Evolutionary conservation across 2,113 vertebrate species (phyloP).

Genomic region (Illadopsis cleaveri): DNA sequence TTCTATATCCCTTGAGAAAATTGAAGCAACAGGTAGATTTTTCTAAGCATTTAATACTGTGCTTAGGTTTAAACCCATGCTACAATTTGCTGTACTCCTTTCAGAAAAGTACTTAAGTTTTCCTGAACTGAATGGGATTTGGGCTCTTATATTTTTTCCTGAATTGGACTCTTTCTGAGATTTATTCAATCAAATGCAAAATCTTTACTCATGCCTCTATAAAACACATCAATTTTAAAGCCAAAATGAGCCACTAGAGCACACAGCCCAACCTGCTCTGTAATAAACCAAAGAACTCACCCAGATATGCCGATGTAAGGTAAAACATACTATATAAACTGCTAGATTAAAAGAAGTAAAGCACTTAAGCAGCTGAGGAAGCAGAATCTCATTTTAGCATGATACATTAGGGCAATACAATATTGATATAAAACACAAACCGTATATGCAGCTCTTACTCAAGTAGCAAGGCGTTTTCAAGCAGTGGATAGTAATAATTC

Average conservation of each 20-base stretch:
- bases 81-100: neutral
- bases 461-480: conserved; percentile 20
- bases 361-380: conserved; percentile 34
- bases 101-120: neutral
- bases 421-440: conserved; percentile 50
- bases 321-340: conserved; percentile 26
- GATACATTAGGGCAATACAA: conserved; percentile 31
- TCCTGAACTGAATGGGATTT: neutral
- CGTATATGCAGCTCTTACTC: conserved; percentile 17
- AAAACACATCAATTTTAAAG: neutral
- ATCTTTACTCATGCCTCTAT: neutral
- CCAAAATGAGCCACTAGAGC: neutral
- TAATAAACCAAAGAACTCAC: neutral
- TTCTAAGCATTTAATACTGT: neutral
- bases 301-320: neutral
- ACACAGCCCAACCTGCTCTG: neutral
- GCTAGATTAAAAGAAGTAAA: conserved; percentile 37
- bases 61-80: neutral
- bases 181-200: neutral
- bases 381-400: conserved; percentile 41
- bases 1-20: neutral
- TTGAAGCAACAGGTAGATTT: fast-evolving
- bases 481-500: conserved; percentile 20
- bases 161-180: neutral
- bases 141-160: neutral